These are phyloP conservation scores for Sinocyclocheilus anophthalmus DNA, from an alignment of 2,113 vertebrate genomes.

Conservation along the genomic window DNA sequence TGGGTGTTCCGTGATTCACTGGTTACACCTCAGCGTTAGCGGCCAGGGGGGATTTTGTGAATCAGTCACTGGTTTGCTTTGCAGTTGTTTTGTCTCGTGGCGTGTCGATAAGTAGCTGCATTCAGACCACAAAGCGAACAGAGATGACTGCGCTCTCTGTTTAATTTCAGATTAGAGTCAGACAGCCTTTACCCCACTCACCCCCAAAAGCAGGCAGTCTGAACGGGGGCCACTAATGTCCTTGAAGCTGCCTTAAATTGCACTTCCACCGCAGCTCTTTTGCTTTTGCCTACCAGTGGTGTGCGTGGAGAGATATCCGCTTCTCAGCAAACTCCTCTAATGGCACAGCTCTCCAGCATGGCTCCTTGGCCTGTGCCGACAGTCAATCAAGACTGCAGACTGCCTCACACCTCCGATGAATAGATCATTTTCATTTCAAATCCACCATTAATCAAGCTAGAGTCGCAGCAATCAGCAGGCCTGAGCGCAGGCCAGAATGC, in stretches of 20 bases:
- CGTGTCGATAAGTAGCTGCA: conserved; percentile 49
- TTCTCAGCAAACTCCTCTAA: conserved; percentile 10
- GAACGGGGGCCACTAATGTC: not conserved
- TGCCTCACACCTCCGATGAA: conserved; percentile 59
- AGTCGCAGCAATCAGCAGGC: conserved; percentile 55
- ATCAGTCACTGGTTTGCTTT: too few relatives aligned
- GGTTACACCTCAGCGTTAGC: conserved; percentile 36
- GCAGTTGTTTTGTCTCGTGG: too few relatives aligned
- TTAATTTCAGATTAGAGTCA: conserved; percentile 46
- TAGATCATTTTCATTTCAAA: conserved; percentile 64
- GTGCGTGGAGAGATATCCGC: conserved; percentile 58
- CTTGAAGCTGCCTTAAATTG: conserved; percentile 55
- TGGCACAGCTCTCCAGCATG: conserved; percentile 56
- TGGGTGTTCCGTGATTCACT: too few relatives aligned
- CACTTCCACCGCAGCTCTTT: conserved; percentile 36
- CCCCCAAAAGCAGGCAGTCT: not conserved
- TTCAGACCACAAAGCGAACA: conserved; percentile 42
- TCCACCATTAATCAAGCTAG: conserved; percentile 67
- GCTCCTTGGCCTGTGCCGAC: conserved; percentile 59
- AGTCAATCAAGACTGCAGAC: conserved; percentile 63
- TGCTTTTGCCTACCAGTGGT: conserved; percentile 53
- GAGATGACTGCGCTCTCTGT: not conserved
- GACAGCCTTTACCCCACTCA: not conserved
- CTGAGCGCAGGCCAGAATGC: conserved; percentile 52
- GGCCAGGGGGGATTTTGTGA: too few relatives aligned